Conservation (phyloP, 2,888 invertebrate species). For the Hipparchia semele region DNA sequence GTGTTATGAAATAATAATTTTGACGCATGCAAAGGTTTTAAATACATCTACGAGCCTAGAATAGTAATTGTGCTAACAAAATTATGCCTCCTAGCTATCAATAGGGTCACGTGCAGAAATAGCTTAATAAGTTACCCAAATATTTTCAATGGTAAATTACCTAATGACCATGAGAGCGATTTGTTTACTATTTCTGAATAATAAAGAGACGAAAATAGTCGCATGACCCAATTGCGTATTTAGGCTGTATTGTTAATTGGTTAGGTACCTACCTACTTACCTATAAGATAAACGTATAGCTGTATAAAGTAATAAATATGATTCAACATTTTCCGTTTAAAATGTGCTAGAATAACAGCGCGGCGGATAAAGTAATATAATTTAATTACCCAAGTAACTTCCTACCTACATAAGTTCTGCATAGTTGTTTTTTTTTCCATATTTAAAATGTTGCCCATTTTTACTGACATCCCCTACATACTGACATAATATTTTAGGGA, state of each 20-base stretch:
- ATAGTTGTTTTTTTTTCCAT: too few species aligned
- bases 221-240: slow-evolving; percentile 24
- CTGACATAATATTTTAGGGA: too few species aligned
- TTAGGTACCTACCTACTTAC: not conserved
- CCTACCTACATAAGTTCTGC: too few species aligned
- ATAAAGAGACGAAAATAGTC: slow-evolving; percentile 18
- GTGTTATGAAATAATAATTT: slow-evolving; percentile 47
- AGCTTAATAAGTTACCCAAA: slow-evolving; percentile 57
- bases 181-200: slow-evolving; percentile 48
- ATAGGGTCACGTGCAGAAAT: slow-evolving; percentile 44
- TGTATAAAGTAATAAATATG: too few species aligned
- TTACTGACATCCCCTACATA: too few species aligned
- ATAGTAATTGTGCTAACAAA: slow-evolving; percentile 67
- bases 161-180: slow-evolving; percentile 70
- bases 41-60: slow-evolving; percentile 48
- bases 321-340: too few species aligned
- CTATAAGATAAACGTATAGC: not conserved
- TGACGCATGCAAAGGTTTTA: slow-evolving; percentile 59
- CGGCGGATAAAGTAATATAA: too few species aligned
- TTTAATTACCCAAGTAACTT: too few species aligned
- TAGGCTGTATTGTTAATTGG: not conserved
- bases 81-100: slow-evolving; percentile 51
- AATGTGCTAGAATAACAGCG: too few species aligned
- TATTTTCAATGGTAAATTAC: slow-evolving; percentile 67
- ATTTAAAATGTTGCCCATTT: too few species aligned